phyloP scores from a whole-genome alignment of 1,140 invertebrate genomes.

The Drosophila dunni region DNA sequence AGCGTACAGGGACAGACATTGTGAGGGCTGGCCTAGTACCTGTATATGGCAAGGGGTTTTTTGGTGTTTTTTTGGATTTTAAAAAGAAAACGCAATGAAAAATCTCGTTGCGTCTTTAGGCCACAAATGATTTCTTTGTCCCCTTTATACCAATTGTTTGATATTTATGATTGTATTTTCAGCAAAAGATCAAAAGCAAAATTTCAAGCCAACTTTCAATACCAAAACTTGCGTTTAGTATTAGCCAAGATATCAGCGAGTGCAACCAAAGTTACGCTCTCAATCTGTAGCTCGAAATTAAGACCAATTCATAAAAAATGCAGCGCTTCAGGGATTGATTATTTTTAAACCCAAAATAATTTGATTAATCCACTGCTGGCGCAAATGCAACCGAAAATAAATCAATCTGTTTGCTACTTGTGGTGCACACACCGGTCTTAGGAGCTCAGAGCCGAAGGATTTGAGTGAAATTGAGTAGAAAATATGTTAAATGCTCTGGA shows the following conservation, averaged over 20 bases:
- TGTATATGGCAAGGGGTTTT: slow-evolving; percentile 63
- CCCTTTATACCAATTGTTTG: slow-evolving; percentile 42
- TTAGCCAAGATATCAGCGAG: slow-evolving; percentile 66
- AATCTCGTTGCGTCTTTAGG: slow-evolving; percentile 47
- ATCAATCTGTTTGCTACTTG: slow-evolving; percentile 84
- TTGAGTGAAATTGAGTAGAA: not conserved
- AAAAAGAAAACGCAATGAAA: slow-evolving; percentile 40
- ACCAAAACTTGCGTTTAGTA: not conserved
- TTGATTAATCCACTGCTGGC: slow-evolving; percentile 42
- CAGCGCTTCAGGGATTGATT: slow-evolving; percentile 59
- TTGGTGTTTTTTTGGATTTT: slow-evolving; percentile 40
- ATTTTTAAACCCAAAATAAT: slow-evolving; percentile 12
- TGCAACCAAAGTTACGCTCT: slow-evolving; percentile 52
- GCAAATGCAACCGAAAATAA: slow-evolving; percentile 80
- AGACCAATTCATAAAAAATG: slow-evolving; percentile 39
- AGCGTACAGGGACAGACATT: slow-evolving; percentile 85
- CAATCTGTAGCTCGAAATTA: slow-evolving; percentile 76
- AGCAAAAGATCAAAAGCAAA: slow-evolving; percentile 55
- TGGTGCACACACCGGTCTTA: slow-evolving; percentile 79
- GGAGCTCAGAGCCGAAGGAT: slow-evolving; percentile 46
- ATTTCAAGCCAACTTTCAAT: slow-evolving; percentile 56
- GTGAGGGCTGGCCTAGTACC: slow-evolving; percentile 85
- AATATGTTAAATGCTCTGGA: slow-evolving; percentile 29
- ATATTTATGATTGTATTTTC: slow-evolving; percentile 68
- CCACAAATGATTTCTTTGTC: slow-evolving; percentile 36